phyloP scores from a whole-genome alignment of 2,113 vertebrate genomes.

The Rhinolophus sinicus region DNA sequence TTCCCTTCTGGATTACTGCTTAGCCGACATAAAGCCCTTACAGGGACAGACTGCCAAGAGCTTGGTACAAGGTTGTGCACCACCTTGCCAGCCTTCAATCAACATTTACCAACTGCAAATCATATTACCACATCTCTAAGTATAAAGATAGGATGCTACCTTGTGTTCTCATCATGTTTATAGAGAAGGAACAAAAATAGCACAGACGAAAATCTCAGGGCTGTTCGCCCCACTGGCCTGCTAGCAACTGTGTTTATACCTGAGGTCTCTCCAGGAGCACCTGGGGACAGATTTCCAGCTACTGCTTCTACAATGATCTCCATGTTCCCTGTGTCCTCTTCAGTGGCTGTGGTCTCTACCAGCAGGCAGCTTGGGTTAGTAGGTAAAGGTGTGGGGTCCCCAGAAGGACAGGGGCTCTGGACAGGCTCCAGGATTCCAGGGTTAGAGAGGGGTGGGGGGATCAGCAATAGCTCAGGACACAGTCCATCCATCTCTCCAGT shows the following conservation, averaged over 20 bases:
- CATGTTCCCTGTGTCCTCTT: slow-evolving; percentile 75
- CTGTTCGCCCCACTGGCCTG: slow-evolving; percentile 33
- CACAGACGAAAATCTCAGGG: neutral
- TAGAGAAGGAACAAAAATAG: slow-evolving; percentile 49
- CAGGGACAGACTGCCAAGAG: slow-evolving; percentile 20
- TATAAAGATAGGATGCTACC: slow-evolving; percentile 68
- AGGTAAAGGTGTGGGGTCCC: neutral
- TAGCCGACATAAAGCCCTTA: neutral
- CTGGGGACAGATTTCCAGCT: slow-evolving; percentile 79
- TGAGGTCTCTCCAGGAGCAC: slow-evolving; percentile 66
- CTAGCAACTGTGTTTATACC: slow-evolving; percentile 61
- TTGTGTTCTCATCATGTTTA: slow-evolving; percentile 36
- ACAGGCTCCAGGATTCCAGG: slow-evolving; percentile 50
- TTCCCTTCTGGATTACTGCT: slow-evolving; percentile 40
- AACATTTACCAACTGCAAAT: slow-evolving; percentile 58
- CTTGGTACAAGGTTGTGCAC: neutral
- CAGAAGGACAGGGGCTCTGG: slow-evolving; percentile 46
- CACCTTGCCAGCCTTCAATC: slow-evolving; percentile 40
- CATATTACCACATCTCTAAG: slow-evolving; percentile 44
- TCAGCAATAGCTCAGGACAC: slow-evolving; percentile 83
- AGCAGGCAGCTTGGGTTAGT: slow-evolving; percentile 81
- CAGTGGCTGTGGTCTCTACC: slow-evolving; percentile 77
- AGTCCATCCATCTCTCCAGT: slow-evolving; percentile 82
- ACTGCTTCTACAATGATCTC: slow-evolving; percentile 86
- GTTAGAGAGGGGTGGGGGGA: slow-evolving; percentile 69